These are phyloP conservation scores for Amphipyra berbera DNA, from an alignment of 2,888 invertebrate species.

Conservation along the genomic window DNA sequence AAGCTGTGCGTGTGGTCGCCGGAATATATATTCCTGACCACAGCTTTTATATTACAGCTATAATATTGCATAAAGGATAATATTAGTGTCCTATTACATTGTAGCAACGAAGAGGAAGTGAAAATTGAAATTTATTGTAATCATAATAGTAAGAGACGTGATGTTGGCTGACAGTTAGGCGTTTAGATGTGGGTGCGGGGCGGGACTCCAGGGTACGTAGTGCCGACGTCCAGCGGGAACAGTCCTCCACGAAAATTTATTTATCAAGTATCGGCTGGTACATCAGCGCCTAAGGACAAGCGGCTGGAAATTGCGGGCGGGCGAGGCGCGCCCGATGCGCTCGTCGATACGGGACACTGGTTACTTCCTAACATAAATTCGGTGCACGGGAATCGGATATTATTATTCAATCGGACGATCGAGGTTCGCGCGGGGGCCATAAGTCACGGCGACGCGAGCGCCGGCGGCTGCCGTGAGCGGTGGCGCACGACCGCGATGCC, in stretches of 20 bases:
- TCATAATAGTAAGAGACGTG: conserved; percentile 74
- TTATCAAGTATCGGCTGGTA: conserved; percentile 77
- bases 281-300: conserved; percentile 80
- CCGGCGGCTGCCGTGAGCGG: conserved; percentile 88
- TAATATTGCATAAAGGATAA: conserved; percentile 29
- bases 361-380: conserved; percentile 89
- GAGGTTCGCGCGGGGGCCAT: conserved; percentile 88
- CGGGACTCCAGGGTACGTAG: conserved; percentile 66
- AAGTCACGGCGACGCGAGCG: conserved; percentile 88
- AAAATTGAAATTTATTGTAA: conserved; percentile 77
- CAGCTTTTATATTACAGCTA: conserved; percentile 28
- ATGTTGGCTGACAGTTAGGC: conserved; percentile 75
- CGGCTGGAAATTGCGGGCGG: conserved; percentile 79
- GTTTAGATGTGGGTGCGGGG: conserved; percentile 54
- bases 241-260: conserved; percentile 73
- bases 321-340: conserved; percentile 77
- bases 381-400: conserved; percentile 88
- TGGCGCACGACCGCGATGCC: conserved; percentile 88
- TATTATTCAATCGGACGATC: conserved; percentile 90
- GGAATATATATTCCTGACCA: conserved; percentile 18
- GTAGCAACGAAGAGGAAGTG: conserved; percentile 48
- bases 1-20: conserved; percentile 51
- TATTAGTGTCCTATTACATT: conserved; percentile 26
- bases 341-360: conserved; percentile 85
- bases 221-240: conserved; percentile 74